Base-by-base conservation (phyloP, 2,113 vertebrate species). In the Solea senegalensis region DNA sequence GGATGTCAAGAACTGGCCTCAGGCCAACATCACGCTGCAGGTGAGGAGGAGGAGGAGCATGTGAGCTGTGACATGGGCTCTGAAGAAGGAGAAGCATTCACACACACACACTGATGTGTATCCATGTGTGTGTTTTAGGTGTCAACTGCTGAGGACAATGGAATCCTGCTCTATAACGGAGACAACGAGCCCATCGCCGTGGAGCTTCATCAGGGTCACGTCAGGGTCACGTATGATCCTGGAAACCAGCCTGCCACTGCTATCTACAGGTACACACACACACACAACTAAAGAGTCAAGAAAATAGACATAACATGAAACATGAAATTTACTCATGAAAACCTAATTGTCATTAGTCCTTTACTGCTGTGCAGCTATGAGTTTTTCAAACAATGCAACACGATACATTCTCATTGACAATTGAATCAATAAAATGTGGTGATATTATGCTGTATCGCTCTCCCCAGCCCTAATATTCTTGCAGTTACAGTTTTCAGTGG, bases 21-120 rank as follows among this genome's bases (percentile, higher is more conserved):
- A 96, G 46, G 96, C 96, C 69, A 99, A 99, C 88, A 98, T 98
- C 94, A 97, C 96, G 0, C 92, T 98, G 84, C 97, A 98, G 96
- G 97, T 97, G 83, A 76, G 67, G 21, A 5, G 8, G 21, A 5
- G 8, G 45, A 2, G 12, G 45, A 2, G 45, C 8, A 48, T 10
- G 11, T 13, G 11, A 13, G 45, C 11, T 14, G 11, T 48, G 45
- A 48, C 45, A 13, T 11, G 45, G 45, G 45, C 12, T 1, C 14
- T 11, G 9, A 48, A 10, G 14, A 14, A 48, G 9, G 9, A 10
- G 9, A 13, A 48, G 45, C 10, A 5, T 9, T 14, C 14, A 10
- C 45, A 4, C 12, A 4, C 5, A 5, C 44, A 45, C 44, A 8
- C 44, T 45, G 44, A 3, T 45, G 44, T 65, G 34, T 55, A 27